These are phyloP conservation scores for Mus spicilegus DNA, from an alignment of 2,113 vertebrate species.

Conservation along the genomic window DNA sequence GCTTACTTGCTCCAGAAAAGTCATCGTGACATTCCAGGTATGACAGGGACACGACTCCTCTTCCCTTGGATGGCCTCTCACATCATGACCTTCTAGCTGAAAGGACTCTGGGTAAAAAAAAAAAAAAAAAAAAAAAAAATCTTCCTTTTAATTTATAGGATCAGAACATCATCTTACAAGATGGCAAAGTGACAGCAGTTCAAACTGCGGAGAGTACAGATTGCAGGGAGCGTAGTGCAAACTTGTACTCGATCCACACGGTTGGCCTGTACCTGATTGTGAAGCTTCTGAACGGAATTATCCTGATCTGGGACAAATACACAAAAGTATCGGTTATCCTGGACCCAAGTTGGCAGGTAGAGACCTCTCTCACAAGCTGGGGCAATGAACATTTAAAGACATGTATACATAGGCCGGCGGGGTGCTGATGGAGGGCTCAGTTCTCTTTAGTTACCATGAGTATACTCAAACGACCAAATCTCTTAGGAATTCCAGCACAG, in stretches of 20 bases:
- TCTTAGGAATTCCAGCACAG: neutral
- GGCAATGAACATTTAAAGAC: neutral
- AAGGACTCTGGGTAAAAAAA: neutral
- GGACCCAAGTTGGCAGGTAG: constrained; percentile 86
- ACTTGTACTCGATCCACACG: constrained; percentile 84
- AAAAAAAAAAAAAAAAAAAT: neutral
- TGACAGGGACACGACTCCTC: neutral
- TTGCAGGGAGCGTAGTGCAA: constrained; percentile 80
- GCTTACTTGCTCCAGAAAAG: constrained; percentile 90
- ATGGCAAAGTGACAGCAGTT: constrained; percentile 77
- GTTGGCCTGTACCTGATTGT: constrained; percentile 90
- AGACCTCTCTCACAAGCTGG: constrained; percentile 20
- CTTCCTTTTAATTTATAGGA: constrained; percentile 64
- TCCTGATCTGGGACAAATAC: constrained; percentile 92
- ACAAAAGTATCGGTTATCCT: constrained; percentile 88
- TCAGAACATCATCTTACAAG: constrained; percentile 79
- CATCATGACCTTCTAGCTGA: neutral
- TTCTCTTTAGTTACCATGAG: neutral
- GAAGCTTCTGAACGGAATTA: constrained; percentile 84
- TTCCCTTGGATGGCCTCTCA: neutral
- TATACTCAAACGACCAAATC: neutral
- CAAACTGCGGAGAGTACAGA: constrained; percentile 73
- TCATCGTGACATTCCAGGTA: constrained; percentile 88
- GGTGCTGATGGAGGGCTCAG: neutral
- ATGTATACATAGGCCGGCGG: neutral